Evolutionary conservation across 2,888 invertebrate species (phyloP).

Genomic region (Dione juno): DNA sequence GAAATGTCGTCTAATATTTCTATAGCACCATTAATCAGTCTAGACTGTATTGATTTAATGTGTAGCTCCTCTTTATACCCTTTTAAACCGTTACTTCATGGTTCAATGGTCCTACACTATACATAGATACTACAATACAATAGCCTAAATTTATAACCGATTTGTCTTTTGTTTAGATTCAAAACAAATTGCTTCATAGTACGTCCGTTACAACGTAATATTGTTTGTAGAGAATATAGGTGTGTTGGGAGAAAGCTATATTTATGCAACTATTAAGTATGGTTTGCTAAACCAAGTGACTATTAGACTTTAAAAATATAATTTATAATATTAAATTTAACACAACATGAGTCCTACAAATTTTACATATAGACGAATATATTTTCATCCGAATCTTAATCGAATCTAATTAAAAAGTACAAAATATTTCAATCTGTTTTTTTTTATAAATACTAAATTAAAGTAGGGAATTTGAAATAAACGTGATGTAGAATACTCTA

Average conservation of each 20-base stretch:
- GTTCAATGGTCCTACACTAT: slow-evolving; percentile 26
- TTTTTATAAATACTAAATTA: too few relatives aligned
- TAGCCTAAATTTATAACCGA: slow-evolving; percentile 20
- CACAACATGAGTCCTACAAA: too few relatives aligned
- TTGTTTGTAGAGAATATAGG: not conserved
- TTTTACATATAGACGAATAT: too few relatives aligned
- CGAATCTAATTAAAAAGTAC: too few relatives aligned
- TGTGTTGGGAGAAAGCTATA: slow-evolving; percentile 6
- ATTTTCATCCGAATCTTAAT: too few relatives aligned
- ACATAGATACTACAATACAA: slow-evolving; percentile 14
- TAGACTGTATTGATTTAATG: slow-evolving; percentile 36
- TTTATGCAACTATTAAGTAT: too few relatives aligned
- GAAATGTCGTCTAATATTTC: not conserved
- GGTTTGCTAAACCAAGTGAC: too few relatives aligned
- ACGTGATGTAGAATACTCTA: too few relatives aligned
- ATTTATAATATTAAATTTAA: too few relatives aligned
- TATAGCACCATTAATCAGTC: slow-evolving; percentile 28
- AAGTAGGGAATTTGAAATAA: too few relatives aligned
- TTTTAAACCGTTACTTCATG: slow-evolving; percentile 27
- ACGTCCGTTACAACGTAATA: not conserved
- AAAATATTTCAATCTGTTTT: too few relatives aligned
- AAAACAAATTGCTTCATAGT: not conserved
- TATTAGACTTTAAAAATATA: too few relatives aligned
- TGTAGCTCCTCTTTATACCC: slow-evolving; percentile 27
- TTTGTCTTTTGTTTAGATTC: slow-evolving; percentile 17